These are phyloP conservation scores for Poecile atricapillus DNA, from an alignment of 2,113 vertebrate genomes.

Conservation along the genomic window DNA sequence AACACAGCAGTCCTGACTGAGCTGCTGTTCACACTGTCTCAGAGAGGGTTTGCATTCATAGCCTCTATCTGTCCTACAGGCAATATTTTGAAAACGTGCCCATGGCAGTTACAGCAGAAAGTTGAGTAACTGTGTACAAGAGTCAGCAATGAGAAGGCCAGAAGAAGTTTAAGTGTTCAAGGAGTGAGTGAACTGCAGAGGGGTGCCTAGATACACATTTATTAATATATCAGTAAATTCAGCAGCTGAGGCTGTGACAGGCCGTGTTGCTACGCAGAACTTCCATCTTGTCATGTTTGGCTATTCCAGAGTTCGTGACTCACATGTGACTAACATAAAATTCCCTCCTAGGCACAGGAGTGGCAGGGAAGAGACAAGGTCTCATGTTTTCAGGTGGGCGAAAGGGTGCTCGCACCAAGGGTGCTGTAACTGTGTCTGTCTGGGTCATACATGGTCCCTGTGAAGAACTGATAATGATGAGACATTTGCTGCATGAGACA, in stretches of 20 bases:
- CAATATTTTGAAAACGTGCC: neutral
- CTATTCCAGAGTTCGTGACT: neutral
- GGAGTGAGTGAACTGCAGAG: neutral
- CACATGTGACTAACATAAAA: neutral
- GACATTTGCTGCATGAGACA: neutral
- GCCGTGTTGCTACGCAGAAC: neutral
- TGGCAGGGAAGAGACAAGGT: neutral
- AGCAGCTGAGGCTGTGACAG: neutral
- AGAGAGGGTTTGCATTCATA: neutral
- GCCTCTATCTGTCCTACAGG: neutral
- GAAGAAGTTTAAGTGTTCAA: neutral
- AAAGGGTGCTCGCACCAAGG: neutral
- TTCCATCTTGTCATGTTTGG: neutral
- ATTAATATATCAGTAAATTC: neutral
- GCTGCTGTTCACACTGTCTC: neutral
- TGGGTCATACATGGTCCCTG: neutral
- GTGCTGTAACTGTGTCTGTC: neutral
- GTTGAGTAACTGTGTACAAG: constrained; percentile 16
- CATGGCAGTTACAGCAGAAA: neutral
- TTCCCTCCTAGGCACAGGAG: neutral
- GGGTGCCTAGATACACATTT: neutral
- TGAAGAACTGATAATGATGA: neutral
- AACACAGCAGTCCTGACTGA: neutral
- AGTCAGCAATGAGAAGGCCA: neutral
- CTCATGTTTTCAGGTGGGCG: neutral